Percentiles rank a stretch among this genome's conserved stretches.
Evolutionary conservation across 2,797 vertebrate species (phyloP).

Genomic region (Enteromius mattozi): DNA sequence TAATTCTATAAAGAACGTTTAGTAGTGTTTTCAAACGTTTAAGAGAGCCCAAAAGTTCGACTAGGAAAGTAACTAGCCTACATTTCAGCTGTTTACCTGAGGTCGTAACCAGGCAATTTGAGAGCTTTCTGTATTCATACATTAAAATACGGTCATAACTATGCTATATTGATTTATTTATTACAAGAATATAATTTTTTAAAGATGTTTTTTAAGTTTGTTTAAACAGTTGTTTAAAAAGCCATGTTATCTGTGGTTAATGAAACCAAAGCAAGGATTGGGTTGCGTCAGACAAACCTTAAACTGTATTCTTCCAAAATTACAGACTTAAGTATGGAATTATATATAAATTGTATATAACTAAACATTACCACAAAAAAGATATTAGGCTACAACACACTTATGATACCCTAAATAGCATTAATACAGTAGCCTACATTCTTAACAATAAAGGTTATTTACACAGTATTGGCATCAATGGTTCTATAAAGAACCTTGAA

Average conservation of each 20-base stretch:
- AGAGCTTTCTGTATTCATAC: background rate
- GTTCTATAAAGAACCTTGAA: too few species aligned
- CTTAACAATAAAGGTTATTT: too few species aligned
- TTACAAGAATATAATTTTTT: background rate
- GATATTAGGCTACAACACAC: too few species aligned
- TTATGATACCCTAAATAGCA: too few species aligned
- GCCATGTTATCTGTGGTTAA: background rate
- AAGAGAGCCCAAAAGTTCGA: background rate
- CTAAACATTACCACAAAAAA: too few species aligned
- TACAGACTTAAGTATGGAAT: background rate
- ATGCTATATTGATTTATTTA: background rate
- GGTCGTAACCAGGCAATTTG: background rate
- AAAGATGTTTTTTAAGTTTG: background rate
- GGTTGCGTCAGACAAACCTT: background rate
- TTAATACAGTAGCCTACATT: background rate
- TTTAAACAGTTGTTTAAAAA: background rate
- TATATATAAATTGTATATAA: too few species aligned
- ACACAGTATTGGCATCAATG: too few species aligned
- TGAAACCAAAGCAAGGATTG: background rate
- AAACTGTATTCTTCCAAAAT: background rate
- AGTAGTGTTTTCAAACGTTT: background rate
- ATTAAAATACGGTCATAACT: background rate
- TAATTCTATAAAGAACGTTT: background rate
- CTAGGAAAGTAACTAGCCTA: background rate
- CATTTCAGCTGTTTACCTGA: background rate